A percentile compares a stretch with the other conserved stretches of the same genome.
Evolutionary conservation across 2,888 invertebrate species (phyloP).

Genomic region (Nomada flava): DNA sequence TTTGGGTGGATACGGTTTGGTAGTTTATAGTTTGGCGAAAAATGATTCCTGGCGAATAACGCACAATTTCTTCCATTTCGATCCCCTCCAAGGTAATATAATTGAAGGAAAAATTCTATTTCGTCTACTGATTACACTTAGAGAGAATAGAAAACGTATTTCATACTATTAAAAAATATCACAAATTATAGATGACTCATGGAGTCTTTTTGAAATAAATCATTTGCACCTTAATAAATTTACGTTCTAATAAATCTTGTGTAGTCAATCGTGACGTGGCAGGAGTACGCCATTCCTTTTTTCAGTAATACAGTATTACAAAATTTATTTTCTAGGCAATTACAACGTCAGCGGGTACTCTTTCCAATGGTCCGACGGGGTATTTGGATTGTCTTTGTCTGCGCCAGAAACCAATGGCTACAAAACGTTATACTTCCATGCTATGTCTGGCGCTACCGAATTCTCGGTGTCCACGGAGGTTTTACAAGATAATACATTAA

Average conservation of each 20-base stretch:
- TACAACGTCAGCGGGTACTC: slow-evolving; percentile 91
- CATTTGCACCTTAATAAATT: not conserved
- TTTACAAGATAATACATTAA: slow-evolving; percentile 89
- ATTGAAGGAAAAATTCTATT: not conserved
- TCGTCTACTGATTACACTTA: not conserved
- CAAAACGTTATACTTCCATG: slow-evolving; percentile 92
- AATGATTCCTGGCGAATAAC: slow-evolving; percentile 92
- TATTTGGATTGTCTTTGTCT: slow-evolving; percentile 90
- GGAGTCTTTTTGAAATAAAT: too few species aligned
- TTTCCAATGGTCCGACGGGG: slow-evolving; percentile 95
- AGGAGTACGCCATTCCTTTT: not conserved
- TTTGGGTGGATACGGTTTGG: slow-evolving; percentile 90
- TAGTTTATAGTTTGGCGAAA: slow-evolving; percentile 91
- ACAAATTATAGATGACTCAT: too few species aligned
- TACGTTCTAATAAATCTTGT: not conserved
- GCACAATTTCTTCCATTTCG: slow-evolving; percentile 94
- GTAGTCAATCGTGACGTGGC: too few species aligned
- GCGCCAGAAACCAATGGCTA: slow-evolving; percentile 85
- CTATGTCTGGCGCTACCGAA: slow-evolving; percentile 92
- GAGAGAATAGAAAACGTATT: not conserved
- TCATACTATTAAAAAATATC: too few species aligned
- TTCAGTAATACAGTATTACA: not conserved
- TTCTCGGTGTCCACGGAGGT: slow-evolving; percentile 91
- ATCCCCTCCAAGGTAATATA: slow-evolving; percentile 86
- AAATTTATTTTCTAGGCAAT: slow-evolving; percentile 85